Evolutionary conservation across 2,113 vertebrate species (phyloP).

Genomic region (Eulemur rufifrons): DNA sequence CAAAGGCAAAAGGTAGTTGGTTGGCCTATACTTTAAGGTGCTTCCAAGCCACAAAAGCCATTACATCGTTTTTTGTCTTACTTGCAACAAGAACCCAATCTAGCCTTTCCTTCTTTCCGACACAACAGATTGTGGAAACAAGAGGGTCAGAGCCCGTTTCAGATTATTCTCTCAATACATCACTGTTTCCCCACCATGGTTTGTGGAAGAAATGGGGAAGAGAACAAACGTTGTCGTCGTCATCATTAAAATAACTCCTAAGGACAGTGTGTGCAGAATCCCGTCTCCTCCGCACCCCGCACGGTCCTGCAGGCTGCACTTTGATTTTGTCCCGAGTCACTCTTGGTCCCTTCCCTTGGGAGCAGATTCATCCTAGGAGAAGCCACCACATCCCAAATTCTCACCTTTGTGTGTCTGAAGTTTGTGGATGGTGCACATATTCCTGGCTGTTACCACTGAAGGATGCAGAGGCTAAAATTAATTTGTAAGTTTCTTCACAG

Average conservation of each 20-base stretch:
- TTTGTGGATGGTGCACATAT: not conserved
- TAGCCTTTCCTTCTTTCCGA: not conserved
- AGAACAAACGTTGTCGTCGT: not conserved
- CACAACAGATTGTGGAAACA: rapidly evolving
- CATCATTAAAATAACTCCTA: not conserved
- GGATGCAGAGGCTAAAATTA: not conserved
- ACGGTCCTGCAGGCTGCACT: not conserved
- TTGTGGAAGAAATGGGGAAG: not conserved
- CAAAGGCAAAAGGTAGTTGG: not conserved
- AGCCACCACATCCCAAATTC: not conserved
- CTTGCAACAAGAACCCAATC: not conserved
- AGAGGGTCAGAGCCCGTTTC: not conserved
- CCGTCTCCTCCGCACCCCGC: not conserved
- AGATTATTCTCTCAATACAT: not conserved
- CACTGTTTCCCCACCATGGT: not conserved
- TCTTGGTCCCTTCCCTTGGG: not conserved
- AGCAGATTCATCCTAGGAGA: not conserved
- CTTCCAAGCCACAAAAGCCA: not conserved
- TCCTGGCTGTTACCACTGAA: too few relatives aligned
- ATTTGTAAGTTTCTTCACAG: not conserved
- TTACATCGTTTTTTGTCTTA: not conserved
- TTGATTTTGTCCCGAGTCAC: not conserved
- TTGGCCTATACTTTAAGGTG: not conserved
- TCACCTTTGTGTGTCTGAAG: rapidly evolving
- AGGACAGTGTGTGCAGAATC: too few relatives aligned